Base-by-base conservation (phyloP, 1,140 invertebrate genomes). In the Microplitis demolitor region DNA sequence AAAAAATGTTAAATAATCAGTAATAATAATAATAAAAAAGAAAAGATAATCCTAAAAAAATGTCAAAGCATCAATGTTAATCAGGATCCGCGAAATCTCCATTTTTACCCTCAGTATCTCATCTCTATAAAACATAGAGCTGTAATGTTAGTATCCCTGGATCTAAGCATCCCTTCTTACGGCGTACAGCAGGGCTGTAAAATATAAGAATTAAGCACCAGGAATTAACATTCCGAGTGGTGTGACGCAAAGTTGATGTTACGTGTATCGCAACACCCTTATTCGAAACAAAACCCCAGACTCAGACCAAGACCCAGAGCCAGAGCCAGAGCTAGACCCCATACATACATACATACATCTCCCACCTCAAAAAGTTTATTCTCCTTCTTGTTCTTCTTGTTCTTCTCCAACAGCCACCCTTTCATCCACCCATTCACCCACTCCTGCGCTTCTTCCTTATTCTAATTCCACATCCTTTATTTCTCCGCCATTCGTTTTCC, bases 131-230 rank as follows among this genome's bases (percentile, higher is more conserved):
- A 24, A 24, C 24, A 24, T 24, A 24, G 24, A 24, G 24, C 24
- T 24, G 24, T 24, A 24, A 2, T 24, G 24, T 24, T 24, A 24
- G 24, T 24, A 24, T 24, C 24, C 24, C 24, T 24, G n/a, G n/a
- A n/a, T n/a, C 24, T 24, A 24, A 24, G 24, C 24, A 24, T 24
- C 24, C 24, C 24, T 24, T 24, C 24, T 24, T 24, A 24, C 24
- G 24, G 24, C 24, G 24, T 24, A 24, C 24, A 24, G 24, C 24
- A 24, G 24, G 24, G 78, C 80, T 81, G 79, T 80, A 81, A 86
- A 85, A 87, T 86, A 86, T 86, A 87, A 86, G 84, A 86, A 87
- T 87, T 87, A 87, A 87, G 84, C 84, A 79, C 76, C 79, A 80
- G 80, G 85, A 87, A 87, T 87, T 86, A 87, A 87, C 84, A 87